Conservation (phyloP, 2,113 vertebrate species). For the Nannobrachium achirus region DNA sequence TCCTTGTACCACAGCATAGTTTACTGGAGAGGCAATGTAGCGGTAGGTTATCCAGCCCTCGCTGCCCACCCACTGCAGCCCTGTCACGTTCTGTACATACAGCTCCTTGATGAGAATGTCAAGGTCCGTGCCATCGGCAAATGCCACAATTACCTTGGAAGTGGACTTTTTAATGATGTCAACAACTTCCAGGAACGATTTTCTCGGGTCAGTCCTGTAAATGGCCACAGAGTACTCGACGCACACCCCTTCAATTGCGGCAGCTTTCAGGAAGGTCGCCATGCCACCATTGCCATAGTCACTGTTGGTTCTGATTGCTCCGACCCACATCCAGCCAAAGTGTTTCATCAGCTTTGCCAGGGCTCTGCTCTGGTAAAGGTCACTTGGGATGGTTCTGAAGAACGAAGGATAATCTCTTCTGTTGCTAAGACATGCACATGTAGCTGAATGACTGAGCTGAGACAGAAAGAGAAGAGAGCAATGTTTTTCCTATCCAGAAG, state of each 20-base stretch:
- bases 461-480: slow-evolving; percentile 22
- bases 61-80: slow-evolving; percentile 82
- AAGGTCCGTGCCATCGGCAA: slow-evolving; percentile 78
- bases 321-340: slow-evolving; percentile 82
- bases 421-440: slow-evolving; percentile 81
- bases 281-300: slow-evolving; percentile 80
- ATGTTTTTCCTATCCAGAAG: background rate
- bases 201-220: slow-evolving; percentile 76
- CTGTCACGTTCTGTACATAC: slow-evolving; percentile 75
- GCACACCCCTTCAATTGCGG: slow-evolving; percentile 76
- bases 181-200: slow-evolving; percentile 75
- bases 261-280: slow-evolving; percentile 73
- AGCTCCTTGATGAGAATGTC: slow-evolving; percentile 80
- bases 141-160: slow-evolving; percentile 80
- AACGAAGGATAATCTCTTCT: slow-evolving; percentile 80
- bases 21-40: slow-evolving; percentile 68
- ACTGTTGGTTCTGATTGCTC: slow-evolving; percentile 74
- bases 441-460: slow-evolving; percentile 83
- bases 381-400: slow-evolving; percentile 82
- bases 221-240: slow-evolving; percentile 79
- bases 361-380: slow-evolving; percentile 77
- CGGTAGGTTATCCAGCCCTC: slow-evolving; percentile 83
- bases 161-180: slow-evolving; percentile 76
- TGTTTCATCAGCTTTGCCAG: slow-evolving; percentile 79
- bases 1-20: slow-evolving; percentile 78